Evolutionary conservation across 2,113 vertebrate genomes (phyloP).

Genomic region (Vulpes lagopus): DNA sequence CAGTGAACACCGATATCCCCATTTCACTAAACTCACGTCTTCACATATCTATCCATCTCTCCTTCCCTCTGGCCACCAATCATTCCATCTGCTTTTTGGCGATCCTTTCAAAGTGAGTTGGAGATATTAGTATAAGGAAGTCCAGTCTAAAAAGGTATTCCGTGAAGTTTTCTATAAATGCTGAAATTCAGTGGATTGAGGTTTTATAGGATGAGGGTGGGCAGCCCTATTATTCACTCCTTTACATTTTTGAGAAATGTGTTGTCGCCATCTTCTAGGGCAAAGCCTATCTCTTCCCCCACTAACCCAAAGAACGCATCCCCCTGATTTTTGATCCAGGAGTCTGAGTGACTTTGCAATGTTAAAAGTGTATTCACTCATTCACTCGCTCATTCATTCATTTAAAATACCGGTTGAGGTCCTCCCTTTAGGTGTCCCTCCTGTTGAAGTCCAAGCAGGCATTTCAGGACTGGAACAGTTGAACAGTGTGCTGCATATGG

Average conservation of each 20-base stretch:
- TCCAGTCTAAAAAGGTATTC: background rate
- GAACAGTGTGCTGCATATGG: fast-evolving
- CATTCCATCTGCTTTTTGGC: background rate
- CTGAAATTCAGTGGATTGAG: background rate
- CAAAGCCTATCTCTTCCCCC: background rate
- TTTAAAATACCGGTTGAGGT: background rate
- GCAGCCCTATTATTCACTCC: background rate
- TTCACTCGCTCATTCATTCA: background rate
- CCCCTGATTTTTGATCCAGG: background rate
- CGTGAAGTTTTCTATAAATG: background rate
- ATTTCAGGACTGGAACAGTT: background rate
- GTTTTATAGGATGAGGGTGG: background rate
- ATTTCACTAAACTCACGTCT: background rate
- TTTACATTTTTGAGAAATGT: background rate
- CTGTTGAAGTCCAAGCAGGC: too few species aligned
- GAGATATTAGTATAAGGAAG: background rate
- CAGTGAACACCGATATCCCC: too few species aligned
- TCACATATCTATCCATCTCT: background rate
- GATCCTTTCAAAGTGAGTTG: conserved; percentile 19
- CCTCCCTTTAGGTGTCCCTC: background rate
- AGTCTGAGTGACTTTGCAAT: background rate
- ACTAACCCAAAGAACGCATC: background rate
- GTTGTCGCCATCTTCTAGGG: background rate
- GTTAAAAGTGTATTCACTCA: background rate
- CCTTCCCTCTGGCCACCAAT: too few species aligned